phyloP scores from a whole-genome alignment of 2,113 vertebrate genomes.

The Periophthalmus modestus region DNA sequence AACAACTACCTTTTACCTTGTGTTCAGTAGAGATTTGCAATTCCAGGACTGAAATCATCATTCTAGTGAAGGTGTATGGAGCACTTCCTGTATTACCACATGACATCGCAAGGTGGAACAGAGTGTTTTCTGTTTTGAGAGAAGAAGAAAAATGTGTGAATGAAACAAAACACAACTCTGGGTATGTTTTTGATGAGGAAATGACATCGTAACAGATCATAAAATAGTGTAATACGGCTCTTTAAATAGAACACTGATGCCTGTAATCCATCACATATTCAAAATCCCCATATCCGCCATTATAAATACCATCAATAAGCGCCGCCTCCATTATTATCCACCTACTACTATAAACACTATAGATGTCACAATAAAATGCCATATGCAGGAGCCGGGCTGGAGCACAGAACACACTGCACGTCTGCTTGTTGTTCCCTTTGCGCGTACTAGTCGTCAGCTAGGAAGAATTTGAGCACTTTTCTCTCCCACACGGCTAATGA shows the following conservation, averaged over 20 bases:
- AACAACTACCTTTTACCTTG: too few relatives aligned
- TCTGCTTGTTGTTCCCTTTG: constrained; percentile 32
- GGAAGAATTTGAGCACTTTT: constrained; percentile 64
- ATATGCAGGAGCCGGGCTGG: neutral
- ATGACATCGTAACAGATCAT: too few relatives aligned
- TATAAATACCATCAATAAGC: neutral
- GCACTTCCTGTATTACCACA: too few relatives aligned
- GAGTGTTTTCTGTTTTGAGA: too few relatives aligned
- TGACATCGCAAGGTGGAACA: too few relatives aligned
- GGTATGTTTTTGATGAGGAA: too few relatives aligned
- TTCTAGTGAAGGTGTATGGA: too few relatives aligned
- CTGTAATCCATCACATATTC: neutral
- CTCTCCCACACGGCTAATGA: constrained; percentile 68
- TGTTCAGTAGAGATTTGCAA: too few relatives aligned
- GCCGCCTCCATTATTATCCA: neutral
- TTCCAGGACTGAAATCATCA: too few relatives aligned
- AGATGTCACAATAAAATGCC: neutral
- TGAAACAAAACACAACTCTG: too few relatives aligned
- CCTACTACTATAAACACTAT: neutral
- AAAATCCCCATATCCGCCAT: neutral
- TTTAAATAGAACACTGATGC: neutral
- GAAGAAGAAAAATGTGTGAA: too few relatives aligned
- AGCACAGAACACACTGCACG: neutral
- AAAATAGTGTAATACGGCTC: too few relatives aligned
- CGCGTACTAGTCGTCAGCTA: constrained; percentile 54